Conservation (phyloP, 2,113 vertebrate genomes). For the Oceanodroma tethys region DNA sequence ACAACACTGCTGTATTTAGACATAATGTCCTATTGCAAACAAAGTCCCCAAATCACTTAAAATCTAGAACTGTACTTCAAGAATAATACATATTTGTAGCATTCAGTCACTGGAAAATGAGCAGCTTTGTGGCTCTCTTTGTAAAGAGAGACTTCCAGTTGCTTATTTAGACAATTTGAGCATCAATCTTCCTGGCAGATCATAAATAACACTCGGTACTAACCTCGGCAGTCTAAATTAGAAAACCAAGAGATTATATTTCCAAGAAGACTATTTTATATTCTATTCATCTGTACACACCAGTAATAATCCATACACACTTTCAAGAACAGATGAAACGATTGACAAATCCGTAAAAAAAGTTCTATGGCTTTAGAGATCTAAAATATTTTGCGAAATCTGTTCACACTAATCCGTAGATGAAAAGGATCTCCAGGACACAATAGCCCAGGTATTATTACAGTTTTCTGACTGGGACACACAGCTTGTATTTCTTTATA, state of each 20-base stretch:
- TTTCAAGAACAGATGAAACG: not conserved
- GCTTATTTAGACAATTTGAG: not conserved
- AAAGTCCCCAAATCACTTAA: not conserved
- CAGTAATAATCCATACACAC: not conserved
- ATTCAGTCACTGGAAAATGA: not conserved
- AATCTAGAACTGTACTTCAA: not conserved
- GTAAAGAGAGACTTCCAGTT: not conserved
- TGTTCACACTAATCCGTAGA: not conserved
- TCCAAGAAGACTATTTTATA: not conserved
- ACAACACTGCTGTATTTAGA: accelerated
- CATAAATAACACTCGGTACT: not conserved
- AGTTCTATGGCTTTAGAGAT: not conserved
- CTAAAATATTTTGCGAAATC: not conserved
- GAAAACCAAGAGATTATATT: not conserved
- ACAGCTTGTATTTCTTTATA: not conserved
- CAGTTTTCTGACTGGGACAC: not conserved
- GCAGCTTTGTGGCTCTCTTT: not conserved
- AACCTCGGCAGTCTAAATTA: not conserved
- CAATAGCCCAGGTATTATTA: not conserved
- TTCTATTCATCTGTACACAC: not conserved
- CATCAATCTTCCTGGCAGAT: not conserved
- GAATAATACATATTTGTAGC: not conserved
- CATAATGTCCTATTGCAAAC: not conserved
- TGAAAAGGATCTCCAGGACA: not conserved
- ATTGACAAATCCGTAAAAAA: not conserved